Evolutionary conservation across 2,797 vertebrate species (phyloP), one percentile per base, ranked within the genome.

Genomic region (Cetoscarus ocellatus): DNA sequence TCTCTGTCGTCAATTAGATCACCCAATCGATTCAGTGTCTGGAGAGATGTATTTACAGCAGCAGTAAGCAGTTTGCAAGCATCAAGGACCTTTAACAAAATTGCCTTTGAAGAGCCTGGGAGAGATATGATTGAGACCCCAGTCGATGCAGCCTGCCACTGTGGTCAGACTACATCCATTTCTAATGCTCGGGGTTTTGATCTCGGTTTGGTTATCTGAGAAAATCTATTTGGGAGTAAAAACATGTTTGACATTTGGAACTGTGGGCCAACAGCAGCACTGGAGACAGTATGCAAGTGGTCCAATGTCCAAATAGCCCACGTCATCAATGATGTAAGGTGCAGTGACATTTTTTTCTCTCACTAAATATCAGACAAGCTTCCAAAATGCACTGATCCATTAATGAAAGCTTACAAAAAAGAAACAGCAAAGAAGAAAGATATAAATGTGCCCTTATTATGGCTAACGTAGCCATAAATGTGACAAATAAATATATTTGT

Each of bases 61-160:
- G 35, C 83, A 75, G 84, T 85, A 88, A 88, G 90, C 89, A 89
- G 86, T 90, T 90, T 78, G 89, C 81, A 77, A 81, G 78, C 82
- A 86, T 88, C 76, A 68, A 74, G 79, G 82, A 86, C 87, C 89
- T 93, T 94, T 93, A 91, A 91, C 90, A 84, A 84, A 93, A 92
- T 92, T 91, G 88, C 91, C 80, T 76, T 67, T 58, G 81, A 89
- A 85, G 75, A 89, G 73, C 82, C 68, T 6, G 74, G 44, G 66
- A 76, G 79, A 80, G 69, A 80, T 82, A 85, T 80, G 83, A 84
- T 49, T 50, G 79, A 88, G 87, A 86, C 77, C 76, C 58, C 36
- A 73, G 83, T 84, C 71, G 13, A 92, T 88, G 72, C 59, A 69
- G 60, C 80, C 77, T 63, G 65, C 65, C 73, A 74, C 80, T 71